These are phyloP conservation scores for Himantopus leucocephalus DNA, from an alignment of 2,113 vertebrate species.

Conservation along the genomic window DNA sequence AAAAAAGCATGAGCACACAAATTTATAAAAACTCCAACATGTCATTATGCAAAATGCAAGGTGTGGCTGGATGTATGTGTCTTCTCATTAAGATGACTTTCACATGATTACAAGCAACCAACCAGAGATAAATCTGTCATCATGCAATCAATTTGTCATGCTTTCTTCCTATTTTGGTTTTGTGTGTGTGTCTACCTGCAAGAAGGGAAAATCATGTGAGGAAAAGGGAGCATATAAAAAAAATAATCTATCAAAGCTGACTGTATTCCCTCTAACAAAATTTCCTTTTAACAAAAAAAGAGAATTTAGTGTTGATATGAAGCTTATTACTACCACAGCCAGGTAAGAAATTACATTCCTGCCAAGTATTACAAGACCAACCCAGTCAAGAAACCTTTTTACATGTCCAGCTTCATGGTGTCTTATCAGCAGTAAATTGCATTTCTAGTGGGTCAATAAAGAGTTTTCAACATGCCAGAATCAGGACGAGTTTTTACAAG, in stretches of 20 bases:
- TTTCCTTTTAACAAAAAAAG: not conserved
- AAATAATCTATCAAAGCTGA: not conserved
- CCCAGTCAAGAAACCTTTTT: not conserved
- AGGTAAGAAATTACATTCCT: not conserved
- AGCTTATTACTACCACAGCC: not conserved
- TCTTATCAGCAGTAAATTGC: not conserved
- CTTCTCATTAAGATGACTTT: not conserved
- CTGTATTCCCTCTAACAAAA: not conserved
- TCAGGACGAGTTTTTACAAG: not conserved
- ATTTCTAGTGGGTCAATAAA: not conserved
- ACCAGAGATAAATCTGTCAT: not conserved
- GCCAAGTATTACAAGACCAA: not conserved
- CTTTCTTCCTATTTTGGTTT: not conserved
- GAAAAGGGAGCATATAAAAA: not conserved
- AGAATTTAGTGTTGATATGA: not conserved
- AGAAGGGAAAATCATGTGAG: not conserved
- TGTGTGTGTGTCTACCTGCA: not conserved
- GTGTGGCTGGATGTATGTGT: not conserved
- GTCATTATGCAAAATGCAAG: conserved; percentile 11
- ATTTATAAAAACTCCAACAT: not conserved
- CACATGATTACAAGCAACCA: not conserved
- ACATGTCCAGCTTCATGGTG: not conserved
- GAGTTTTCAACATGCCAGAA: not conserved
- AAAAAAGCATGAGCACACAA: not conserved
- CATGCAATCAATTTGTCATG: not conserved